A percentile compares a stretch with the other conserved stretches of the same genome.
These are phyloP conservation scores for Philopedon plagiatum DNA, from an alignment of 2,888 invertebrate genomes.

Conservation along the genomic window DNA sequence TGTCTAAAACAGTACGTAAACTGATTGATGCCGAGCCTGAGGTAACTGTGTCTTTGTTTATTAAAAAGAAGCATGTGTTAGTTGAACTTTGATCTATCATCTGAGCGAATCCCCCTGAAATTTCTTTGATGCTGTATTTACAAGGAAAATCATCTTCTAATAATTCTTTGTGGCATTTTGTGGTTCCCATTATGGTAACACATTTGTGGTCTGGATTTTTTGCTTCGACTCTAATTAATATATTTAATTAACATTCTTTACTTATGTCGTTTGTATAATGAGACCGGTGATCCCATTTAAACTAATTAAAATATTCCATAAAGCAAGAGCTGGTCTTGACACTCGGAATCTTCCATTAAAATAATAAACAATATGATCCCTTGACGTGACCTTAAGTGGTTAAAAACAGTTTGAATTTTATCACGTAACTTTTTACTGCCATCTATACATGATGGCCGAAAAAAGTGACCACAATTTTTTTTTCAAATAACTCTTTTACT, in stretches of 20 bases:
- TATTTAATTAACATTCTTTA: neutral
- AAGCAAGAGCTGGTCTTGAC: no score
- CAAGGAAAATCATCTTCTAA: neutral
- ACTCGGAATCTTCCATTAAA: no score
- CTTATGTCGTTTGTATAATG: neutral
- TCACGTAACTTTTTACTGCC: no score
- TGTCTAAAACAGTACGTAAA: no score
- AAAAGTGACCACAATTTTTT: no score
- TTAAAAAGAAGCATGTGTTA: neutral
- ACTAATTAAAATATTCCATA: neutral
- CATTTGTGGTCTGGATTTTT: slow-evolving; percentile 8
- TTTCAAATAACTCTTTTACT: no score
- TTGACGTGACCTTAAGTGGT: no score
- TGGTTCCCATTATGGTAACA: neutral
- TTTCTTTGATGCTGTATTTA: neutral
- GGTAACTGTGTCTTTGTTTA: neutral
- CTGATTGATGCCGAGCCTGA: no score
- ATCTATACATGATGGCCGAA: no score
- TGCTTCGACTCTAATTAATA: neutral
- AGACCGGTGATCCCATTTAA: neutral
- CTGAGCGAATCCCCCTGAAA: neutral
- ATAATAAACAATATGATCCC: no score
- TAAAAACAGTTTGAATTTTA: no score
- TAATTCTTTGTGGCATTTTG: neutral
- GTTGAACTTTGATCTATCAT: neutral